Evolutionary conservation across 2,797 vertebrate genomes (phyloP), one percentile per base, ranked within the genome.

Genomic region (Echiichthys vipera): DNA sequence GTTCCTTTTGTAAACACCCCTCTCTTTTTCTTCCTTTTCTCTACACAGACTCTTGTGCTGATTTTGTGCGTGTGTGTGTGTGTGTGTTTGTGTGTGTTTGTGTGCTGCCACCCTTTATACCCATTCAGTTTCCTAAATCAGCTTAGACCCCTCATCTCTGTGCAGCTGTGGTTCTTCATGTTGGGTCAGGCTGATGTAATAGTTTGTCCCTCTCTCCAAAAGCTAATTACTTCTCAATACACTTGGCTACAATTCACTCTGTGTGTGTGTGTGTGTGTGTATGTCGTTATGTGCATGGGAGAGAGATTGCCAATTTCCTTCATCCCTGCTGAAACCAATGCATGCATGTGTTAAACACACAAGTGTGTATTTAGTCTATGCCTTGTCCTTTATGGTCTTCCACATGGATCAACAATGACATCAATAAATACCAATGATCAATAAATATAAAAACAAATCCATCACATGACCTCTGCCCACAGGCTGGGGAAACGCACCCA

Each of bases 111-210:
- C n/a, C 50, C 18, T 39, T 65, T 24, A 30, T 25, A 20, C 32
- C n/a, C n/a, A n/a, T n/a, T n/a, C n/a, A n/a, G n/a, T n/a, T n/a
- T 32, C 53, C 47, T 69, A 58, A 34, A 53, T 64, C 51, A 36
- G 43, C 50, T 42, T 14, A 30, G 43, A 18, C 27, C 39, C 20
- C 29, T 37, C 7, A 0, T 30, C 6, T 34, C 7, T 18, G 22
- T 6, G 15, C 3, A 27, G 45, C 64, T 50, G 18, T 15, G 30
- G 14, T 30, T 45, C 29, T 27, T 13, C 32, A 14, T 54, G 58
- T 22, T 46, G 29, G 30, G 39, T 69, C 30, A 53, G 61, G 66
- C 34, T 72, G 73, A 87, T 62, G 68, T 56, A 39, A 72, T 55
- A 17, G 20, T 72, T 57, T 64, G 53, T 63, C 59, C 2, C 17